A percentile compares a stretch with the other conserved stretches of the same genome.
phyloP scores from a whole-genome alignment of 2,888 invertebrate genomes.

The Pyrrhia umbra region DNA sequence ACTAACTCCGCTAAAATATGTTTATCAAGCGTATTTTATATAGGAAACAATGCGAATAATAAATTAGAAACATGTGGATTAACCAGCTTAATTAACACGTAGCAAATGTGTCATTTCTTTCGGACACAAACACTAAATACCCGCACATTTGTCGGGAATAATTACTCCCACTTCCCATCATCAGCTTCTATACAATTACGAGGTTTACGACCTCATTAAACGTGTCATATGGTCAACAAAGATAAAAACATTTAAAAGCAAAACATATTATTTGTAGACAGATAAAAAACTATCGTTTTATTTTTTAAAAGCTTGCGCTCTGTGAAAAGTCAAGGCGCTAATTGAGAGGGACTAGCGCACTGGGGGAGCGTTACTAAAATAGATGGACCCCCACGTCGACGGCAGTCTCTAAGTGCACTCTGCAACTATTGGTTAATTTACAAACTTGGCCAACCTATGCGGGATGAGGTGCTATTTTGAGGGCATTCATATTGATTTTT shows the following conservation, averaged over 20 bases:
- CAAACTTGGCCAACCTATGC: constrained; percentile 41
- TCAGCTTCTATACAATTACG: constrained; percentile 51
- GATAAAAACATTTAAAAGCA: constrained; percentile 49
- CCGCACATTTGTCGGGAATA: constrained; percentile 37
- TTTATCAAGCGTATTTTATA: constrained; percentile 21
- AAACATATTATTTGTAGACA: constrained; percentile 27
- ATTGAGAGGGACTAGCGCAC: constrained; percentile 61
- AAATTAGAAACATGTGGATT: neutral
- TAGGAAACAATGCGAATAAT: constrained; percentile 7
- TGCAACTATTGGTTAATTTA: constrained; percentile 55
- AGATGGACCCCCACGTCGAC: constrained; percentile 66
- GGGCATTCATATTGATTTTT: constrained; percentile 46
- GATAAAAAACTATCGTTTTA: constrained; percentile 28
- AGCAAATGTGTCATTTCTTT: constrained; percentile 34
- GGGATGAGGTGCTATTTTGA: constrained; percentile 46
- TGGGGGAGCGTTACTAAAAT: constrained; percentile 65
- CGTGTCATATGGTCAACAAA: constrained; percentile 54
- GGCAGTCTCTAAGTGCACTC: constrained; percentile 49
- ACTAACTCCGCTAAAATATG: neutral
- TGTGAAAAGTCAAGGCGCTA: constrained; percentile 56
- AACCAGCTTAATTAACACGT: constrained; percentile 5
- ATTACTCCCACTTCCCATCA: constrained; percentile 50
- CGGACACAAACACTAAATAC: constrained; percentile 18
- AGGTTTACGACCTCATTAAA: constrained; percentile 61
- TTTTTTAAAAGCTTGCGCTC: constrained; percentile 29